Conservation (phyloP, 2,797 vertebrate species). For the Alfaro cultratus region DNA sequence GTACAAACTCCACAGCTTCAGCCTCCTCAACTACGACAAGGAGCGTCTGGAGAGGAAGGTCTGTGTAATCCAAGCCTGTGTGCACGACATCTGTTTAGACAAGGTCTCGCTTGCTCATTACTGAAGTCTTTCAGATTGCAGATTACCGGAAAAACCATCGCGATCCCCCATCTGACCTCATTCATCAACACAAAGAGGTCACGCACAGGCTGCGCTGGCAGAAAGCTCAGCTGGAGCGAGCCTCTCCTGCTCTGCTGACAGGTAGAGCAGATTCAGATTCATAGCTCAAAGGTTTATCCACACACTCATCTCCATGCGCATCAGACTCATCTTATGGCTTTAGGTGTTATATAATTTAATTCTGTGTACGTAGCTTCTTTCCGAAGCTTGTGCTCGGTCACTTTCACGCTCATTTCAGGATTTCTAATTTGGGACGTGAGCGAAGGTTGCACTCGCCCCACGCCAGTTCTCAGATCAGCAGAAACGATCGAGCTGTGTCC, state of each 20-base stretch:
- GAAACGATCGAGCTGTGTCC: no score
- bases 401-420: not conserved
- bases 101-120: constrained; percentile 18
- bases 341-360: not conserved
- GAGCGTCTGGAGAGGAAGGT: constrained; percentile 90
- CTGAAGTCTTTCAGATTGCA: constrained; percentile 74
- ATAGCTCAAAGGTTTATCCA: not conserved
- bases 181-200: constrained; percentile 84
- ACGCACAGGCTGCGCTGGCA: constrained; percentile 87
- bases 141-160: constrained; percentile 80
- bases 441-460: not conserved
- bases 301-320: not conserved
- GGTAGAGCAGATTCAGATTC: constrained; percentile 67
- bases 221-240: constrained; percentile 84
- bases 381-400: not conserved
- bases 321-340: not conserved
- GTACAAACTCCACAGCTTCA: constrained; percentile 88
- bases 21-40: constrained; percentile 86
- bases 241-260: constrained; percentile 71
- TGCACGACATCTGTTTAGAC: not conserved
- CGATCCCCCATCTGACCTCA: constrained; percentile 82
- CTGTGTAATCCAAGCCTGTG: not conserved
- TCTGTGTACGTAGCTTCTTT: not conserved
- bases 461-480: not conserved
- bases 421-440: not conserved